phyloP scores from a whole-genome alignment of 2,888 invertebrate genomes.

The Morpho deidamia region DNA sequence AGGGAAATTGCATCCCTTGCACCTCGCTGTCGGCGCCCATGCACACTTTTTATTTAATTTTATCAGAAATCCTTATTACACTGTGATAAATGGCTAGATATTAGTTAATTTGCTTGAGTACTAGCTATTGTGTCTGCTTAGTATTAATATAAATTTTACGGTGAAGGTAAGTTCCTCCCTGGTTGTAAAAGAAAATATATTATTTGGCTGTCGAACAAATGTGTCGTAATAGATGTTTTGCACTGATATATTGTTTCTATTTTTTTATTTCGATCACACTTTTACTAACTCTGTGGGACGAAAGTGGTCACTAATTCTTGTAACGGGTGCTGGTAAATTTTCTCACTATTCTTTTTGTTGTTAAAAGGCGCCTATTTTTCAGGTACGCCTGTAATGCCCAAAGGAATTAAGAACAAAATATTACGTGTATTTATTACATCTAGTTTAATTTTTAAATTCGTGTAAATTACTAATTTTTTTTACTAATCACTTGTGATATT shows the following conservation, averaged over 20 bases:
- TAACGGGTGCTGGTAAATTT: conserved; percentile 35
- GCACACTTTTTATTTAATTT: too few relatives aligned
- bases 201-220: background rate
- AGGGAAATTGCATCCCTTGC: too few relatives aligned
- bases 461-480: conserved; percentile 11
- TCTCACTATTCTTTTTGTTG: conserved; percentile 13
- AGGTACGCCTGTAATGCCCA: conserved; percentile 68
- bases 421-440: conserved; percentile 35
- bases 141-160: background rate
- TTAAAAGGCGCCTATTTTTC: conserved; percentile 46
- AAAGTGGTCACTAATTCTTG: conserved; percentile 27
- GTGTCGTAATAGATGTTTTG: conserved; percentile 10
- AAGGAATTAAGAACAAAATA: conserved; percentile 54
- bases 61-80: too few relatives aligned
- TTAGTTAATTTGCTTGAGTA: background rate
- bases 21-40: too few relatives aligned
- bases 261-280: conserved; percentile 25
- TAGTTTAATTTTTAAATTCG: background rate
- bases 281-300: conserved; percentile 44
- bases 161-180: conserved; percentile 13
- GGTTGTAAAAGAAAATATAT: conserved; percentile 10
- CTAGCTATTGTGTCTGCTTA: background rate
- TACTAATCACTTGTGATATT: conserved; percentile 33
- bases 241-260: conserved; percentile 31
- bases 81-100: background rate